Conservation (phyloP, 2,113 vertebrate species). For the Nesospiza acunhae region DNA sequence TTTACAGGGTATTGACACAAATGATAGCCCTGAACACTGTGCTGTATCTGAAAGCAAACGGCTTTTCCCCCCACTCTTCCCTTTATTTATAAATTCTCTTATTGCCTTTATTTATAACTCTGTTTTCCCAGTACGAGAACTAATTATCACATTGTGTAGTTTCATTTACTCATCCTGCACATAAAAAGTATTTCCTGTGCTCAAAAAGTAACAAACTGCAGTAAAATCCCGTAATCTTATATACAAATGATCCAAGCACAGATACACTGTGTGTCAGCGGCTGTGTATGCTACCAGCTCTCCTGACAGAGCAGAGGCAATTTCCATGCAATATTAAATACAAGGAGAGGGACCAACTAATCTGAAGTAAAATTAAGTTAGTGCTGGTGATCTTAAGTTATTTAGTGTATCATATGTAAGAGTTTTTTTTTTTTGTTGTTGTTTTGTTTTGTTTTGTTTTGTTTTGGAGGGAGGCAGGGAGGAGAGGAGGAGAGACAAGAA, state of each 20-base stretch:
- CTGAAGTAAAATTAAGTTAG: background rate
- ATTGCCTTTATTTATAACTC: background rate
- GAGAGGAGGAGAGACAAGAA: background rate
- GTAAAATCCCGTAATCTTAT: background rate
- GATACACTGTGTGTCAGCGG: background rate
- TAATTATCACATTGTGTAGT: background rate
- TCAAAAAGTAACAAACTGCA: background rate
- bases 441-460: background rate
- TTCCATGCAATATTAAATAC: background rate
- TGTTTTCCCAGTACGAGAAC: background rate
- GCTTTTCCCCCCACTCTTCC: background rate
- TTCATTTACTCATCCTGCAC: background rate
- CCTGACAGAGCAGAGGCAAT: background rate
- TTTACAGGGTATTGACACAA: background rate
- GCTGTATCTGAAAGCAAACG: background rate
- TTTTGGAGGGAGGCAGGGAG: background rate
- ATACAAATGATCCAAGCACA: background rate
- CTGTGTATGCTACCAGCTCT: background rate
- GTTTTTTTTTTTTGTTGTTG: fast-evolving
- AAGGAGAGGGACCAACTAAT: background rate
- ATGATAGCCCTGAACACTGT: background rate
- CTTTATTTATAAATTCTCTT: background rate
- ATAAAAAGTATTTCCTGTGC: background rate
- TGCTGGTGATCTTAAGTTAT: background rate
- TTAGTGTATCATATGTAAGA: background rate